A percentile compares a stretch with the other conserved stretches of the same genome.
Conservation (phyloP, 2,888 invertebrate genomes). For the Octonoba sinensis region DNA sequence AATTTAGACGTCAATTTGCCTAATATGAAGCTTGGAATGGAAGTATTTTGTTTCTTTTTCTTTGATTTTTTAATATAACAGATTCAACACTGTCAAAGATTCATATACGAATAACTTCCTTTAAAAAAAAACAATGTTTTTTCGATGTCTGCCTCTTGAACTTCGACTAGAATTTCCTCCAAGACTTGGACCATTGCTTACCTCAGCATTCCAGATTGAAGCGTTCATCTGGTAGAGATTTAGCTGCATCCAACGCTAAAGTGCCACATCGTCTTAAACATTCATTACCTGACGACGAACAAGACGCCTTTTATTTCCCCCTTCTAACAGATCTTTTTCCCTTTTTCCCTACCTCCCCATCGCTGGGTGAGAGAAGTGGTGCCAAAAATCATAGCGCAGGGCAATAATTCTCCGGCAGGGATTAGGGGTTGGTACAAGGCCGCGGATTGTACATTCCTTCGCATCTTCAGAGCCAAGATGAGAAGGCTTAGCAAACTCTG, state of each 20-base stretch:
- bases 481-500: too few relatives aligned
- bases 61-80: not conserved
- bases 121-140: not conserved
- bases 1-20: too few relatives aligned
- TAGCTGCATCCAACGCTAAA: slow-evolving; percentile 35
- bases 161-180: not conserved
- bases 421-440: not conserved
- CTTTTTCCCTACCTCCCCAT: not conserved
- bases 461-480: too few relatives aligned
- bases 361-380: not conserved
- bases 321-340: not conserved
- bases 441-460: too few relatives aligned
- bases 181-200: slow-evolving; percentile 15
- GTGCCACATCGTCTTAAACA: slow-evolving; percentile 57
- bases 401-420: slow-evolving; percentile 17
- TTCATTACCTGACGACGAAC: slow-evolving; percentile 61
- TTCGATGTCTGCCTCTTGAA: not conserved
- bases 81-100: not conserved
- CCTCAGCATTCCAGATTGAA: slow-evolving; percentile 29
- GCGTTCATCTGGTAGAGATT: slow-evolving; percentile 56
- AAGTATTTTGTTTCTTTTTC: not conserved
- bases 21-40: not conserved
- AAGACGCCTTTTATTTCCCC: slow-evolving; percentile 30
- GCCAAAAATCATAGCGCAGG: slow-evolving; percentile 40
- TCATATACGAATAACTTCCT: too few relatives aligned